These are phyloP conservation scores for Prinia subflava DNA, from an alignment of 2,113 vertebrate genomes.

Conservation along the genomic window DNA sequence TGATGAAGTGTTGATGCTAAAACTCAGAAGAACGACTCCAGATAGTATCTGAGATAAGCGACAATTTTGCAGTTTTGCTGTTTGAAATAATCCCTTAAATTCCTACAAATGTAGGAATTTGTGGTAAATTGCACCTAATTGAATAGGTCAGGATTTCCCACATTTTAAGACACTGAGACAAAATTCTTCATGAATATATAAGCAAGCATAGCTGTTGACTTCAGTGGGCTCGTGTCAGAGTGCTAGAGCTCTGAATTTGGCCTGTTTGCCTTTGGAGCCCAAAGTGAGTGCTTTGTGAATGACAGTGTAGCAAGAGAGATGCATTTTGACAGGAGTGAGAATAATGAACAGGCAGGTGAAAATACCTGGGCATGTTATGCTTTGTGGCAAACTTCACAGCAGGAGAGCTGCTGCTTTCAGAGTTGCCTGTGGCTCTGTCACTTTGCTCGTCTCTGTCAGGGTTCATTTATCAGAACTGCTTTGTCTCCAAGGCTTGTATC, in stretches of 20 bases:
- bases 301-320: constrained; percentile 10
- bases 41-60: background rate
- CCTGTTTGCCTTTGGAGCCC: constrained; percentile 11
- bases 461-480: constrained; percentile 39
- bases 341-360: constrained; percentile 46
- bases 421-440: constrained; percentile 46
- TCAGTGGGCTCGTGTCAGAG: background rate
- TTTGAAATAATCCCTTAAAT: background rate
- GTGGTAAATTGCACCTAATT: background rate
- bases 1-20: background rate
- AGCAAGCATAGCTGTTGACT: background rate
- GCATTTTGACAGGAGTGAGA: constrained; percentile 53
- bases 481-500: constrained; percentile 5
- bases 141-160: background rate
- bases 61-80: background rate
- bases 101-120: background rate
- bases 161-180: background rate
- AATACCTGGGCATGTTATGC: constrained; percentile 47
- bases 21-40: background rate
- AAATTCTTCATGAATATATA: background rate
- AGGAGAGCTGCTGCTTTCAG: background rate
- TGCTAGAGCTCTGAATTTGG: background rate
- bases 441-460: background rate
- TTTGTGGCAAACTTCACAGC: constrained; percentile 12
- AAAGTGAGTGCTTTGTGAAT: background rate